A percentile compares a stretch with the other conserved stretches of the same genome.
These are phyloP conservation scores for Pyrocoelia pectoralis DNA, from an alignment of 2,888 invertebrate species.

Conservation along the genomic window DNA sequence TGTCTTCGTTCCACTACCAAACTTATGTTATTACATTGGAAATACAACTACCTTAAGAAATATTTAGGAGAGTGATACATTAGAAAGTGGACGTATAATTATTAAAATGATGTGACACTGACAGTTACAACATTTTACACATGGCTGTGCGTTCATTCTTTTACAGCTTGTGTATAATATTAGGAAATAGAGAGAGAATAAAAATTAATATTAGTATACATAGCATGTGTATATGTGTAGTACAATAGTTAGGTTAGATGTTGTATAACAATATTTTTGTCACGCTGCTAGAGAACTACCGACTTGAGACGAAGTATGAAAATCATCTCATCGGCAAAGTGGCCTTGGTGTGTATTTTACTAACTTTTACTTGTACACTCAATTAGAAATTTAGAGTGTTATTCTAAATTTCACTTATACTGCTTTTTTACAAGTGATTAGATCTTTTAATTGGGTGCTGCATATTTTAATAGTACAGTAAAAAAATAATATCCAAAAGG, in stretches of 20 bases:
- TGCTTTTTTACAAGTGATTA: too few species aligned
- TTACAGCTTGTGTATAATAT: not conserved
- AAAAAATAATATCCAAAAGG: too few species aligned
- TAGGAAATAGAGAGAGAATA: not conserved
- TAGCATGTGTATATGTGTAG: conserved; percentile 23
- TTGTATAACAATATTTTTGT: conserved; percentile 45
- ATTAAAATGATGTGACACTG: too few species aligned
- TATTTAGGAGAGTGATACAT: too few species aligned
- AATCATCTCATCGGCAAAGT: conserved; percentile 98
- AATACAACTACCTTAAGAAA: too few species aligned
- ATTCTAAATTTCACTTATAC: not conserved
- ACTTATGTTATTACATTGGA: too few species aligned
- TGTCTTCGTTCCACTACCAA: too few species aligned
- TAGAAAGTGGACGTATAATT: too few species aligned
- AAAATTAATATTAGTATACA: not conserved
- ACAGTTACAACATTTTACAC: too few species aligned
- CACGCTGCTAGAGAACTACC: conserved; percentile 90
- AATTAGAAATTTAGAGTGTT: not conserved
- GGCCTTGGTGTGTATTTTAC: conserved; percentile 81
- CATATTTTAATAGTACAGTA: too few species aligned
- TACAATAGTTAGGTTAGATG: conserved; percentile 23
- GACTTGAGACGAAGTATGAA: conserved; percentile 96
- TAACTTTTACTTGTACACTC: conserved; percentile 23
- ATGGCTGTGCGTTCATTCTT: too few species aligned
- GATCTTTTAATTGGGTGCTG: too few species aligned